Conservation (phyloP, 2,888 invertebrate species). For the Prenolepis imparis region DNA sequence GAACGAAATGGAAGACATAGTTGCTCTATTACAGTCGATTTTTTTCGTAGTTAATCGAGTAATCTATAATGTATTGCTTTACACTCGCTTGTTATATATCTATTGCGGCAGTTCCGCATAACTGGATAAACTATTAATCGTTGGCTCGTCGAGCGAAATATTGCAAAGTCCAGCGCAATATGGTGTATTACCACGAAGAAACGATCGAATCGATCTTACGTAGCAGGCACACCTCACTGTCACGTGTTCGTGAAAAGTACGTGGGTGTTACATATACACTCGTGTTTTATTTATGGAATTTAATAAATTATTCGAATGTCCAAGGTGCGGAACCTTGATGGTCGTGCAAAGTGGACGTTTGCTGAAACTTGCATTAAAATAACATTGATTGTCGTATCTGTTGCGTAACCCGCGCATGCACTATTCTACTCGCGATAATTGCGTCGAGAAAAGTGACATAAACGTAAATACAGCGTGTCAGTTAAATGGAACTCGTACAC, state of each 20-base stretch:
- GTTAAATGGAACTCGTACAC: slow-evolving; percentile 6
- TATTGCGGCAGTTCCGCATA: slow-evolving; percentile 47
- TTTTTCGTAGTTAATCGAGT: slow-evolving; percentile 20
- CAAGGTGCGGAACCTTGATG: slow-evolving; percentile 28
- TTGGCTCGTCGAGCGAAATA: slow-evolving; percentile 53
- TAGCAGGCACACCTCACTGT: slow-evolving; percentile 8
- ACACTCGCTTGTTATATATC: slow-evolving; percentile 21
- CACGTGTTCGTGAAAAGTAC: slow-evolving; percentile 24
- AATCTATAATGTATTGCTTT: slow-evolving; percentile 41
- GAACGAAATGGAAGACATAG: neutral
- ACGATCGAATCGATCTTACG: slow-evolving; percentile 51
- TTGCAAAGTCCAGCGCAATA: slow-evolving; percentile 20
- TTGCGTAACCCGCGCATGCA: slow-evolving; percentile 5
- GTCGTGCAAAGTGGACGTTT: neutral
- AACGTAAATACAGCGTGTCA: slow-evolving; percentile 5
- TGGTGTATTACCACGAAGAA: slow-evolving; percentile 34
- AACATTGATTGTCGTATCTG: slow-evolving; percentile 14
- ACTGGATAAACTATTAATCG: slow-evolving; percentile 63
- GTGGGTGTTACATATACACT: slow-evolving; percentile 4
- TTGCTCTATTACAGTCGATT: neutral
- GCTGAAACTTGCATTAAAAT: slow-evolving; percentile 42
- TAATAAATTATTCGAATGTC: slow-evolving; percentile 32
- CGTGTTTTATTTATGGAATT: slow-evolving; percentile 33
- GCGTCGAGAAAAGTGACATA: neutral
- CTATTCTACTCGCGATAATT: neutral